A percentile compares a stretch with the other conserved stretches of the same genome.
These are phyloP conservation scores for Myocastor coypus DNA, from an alignment of 2,113 vertebrate species.

Conservation along the genomic window DNA sequence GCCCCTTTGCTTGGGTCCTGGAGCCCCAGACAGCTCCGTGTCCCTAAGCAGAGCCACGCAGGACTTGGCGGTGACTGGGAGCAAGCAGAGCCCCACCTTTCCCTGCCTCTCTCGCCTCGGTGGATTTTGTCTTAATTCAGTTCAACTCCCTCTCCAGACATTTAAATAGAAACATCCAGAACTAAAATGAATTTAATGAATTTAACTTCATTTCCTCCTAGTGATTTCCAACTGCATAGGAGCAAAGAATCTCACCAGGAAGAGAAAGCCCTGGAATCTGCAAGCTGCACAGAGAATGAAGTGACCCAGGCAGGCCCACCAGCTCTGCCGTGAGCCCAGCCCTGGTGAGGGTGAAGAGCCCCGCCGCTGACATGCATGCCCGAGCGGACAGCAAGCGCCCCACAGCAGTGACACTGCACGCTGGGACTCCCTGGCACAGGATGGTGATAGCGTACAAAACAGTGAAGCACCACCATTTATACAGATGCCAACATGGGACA, in stretches of 20 bases:
- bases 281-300: conserved; percentile 41
- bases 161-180: conserved; percentile 20
- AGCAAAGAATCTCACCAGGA: background rate
- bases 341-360: background rate
- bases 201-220: conserved; percentile 9
- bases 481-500: background rate
- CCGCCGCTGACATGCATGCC: background rate
- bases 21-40: background rate
- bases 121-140: background rate
- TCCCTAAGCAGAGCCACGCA: background rate
- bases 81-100: background rate
- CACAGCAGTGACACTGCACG: conserved; percentile 18
- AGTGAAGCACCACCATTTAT: background rate
- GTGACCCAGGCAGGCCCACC: conserved; percentile 36
- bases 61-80: background rate
- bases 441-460: background rate
- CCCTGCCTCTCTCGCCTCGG: background rate
- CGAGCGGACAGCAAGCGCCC: background rate
- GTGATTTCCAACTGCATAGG: conserved; percentile 32
- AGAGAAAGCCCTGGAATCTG: conserved; percentile 10
- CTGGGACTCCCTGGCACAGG: background rate
- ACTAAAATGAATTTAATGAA: background rate
- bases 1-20: background rate
- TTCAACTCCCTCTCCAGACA: background rate
- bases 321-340: background rate